Conservation (phyloP, 2,113 vertebrate genomes). For the Xiphophorus maculatus region DNA sequence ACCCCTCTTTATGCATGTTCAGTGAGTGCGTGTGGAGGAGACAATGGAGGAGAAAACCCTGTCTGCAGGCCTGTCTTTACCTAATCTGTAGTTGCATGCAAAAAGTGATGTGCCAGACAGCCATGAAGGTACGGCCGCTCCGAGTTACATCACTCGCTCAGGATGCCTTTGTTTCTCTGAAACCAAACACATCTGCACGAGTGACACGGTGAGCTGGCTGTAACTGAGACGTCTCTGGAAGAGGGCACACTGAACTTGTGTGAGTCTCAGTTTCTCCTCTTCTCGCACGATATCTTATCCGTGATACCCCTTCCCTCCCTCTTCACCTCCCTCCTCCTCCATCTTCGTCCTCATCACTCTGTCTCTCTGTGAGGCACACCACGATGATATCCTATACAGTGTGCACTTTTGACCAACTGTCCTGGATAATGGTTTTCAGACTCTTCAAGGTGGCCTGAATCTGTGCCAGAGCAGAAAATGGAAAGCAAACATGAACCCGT, state of each 20-base stretch:
- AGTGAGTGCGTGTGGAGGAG: constrained; percentile 55
- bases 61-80: constrained; percentile 46
- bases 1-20: constrained; percentile 48
- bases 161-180: constrained; percentile 70
- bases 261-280: constrained; percentile 61
- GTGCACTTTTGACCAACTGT: constrained; percentile 73
- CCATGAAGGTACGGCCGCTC: constrained; percentile 53
- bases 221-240: constrained; percentile 68
- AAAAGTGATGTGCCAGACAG: constrained; percentile 55
- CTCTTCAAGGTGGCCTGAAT: constrained; percentile 74
- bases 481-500: constrained; percentile 71
- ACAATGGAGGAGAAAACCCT: constrained; percentile 47
- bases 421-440: constrained; percentile 76
- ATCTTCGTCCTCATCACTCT: constrained; percentile 42
- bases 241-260: constrained; percentile 61
- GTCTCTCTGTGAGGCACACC: constrained; percentile 45
- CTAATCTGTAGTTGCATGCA: constrained; percentile 65
- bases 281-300: constrained; percentile 71
- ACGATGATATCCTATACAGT: constrained; percentile 64
- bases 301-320: constrained; percentile 41
- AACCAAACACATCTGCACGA: constrained; percentile 69
- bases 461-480: constrained; percentile 72
- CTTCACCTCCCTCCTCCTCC: constrained; percentile 8
- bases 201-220: constrained; percentile 56
- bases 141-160: constrained; percentile 61